Base-by-base conservation (phyloP, 2,113 vertebrate genomes). In the Xyliphius kryptos region DNA sequence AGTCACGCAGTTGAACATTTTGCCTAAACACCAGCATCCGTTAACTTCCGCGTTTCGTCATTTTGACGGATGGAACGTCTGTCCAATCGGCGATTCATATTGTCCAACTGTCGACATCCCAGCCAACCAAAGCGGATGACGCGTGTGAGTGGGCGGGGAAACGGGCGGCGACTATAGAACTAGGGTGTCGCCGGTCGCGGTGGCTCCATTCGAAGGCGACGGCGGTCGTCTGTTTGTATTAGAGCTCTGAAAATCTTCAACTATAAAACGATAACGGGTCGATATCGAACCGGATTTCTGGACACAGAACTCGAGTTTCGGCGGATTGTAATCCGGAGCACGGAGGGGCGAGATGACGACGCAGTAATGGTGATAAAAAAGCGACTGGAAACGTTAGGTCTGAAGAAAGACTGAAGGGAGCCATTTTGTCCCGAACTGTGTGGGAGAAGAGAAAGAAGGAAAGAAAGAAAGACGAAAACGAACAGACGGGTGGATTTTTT, bases 381-480 rank as follows among this genome's bases (percentile, higher is more conserved):
- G 4, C 50, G 50, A 26, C 22, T 82, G 81, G 66, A 43, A 74
- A 75, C 75, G 62, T 51, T 76, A 80, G 85, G 83, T 82, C 82
- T 80, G 82, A 86, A 86, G 86, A 88, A 83, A 85, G 82, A 87
- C 77, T 76, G 78, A 81, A 55, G 77, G 76, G 71, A 87, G 87
- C 87, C 87, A 89, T 88, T 88, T 89, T 89, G 87, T 86, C 80
- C 85, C 82, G n/a, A n/a, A n/a, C n/a, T n/a, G n/a, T n/a, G n/a
- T n/a, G n/a, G n/a, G n/a, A n/a, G n/a, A n/a, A n/a, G n/a, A n/a
- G n/a, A n/a, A n/a, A n/a, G n/a, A n/a, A n/a, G n/a, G n/a, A n/a
- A n/a, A n/a, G n/a, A n/a, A n/a, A n/a, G n/a, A n/a, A n/a, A n/a
- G n/a, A n/a, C n/a, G n/a, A n/a, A n/a, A n/a, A n/a, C n/a, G n/a